Evolutionary conservation across 2,797 vertebrate species (phyloP).

Genomic region (Glyptemys insculpta): DNA sequence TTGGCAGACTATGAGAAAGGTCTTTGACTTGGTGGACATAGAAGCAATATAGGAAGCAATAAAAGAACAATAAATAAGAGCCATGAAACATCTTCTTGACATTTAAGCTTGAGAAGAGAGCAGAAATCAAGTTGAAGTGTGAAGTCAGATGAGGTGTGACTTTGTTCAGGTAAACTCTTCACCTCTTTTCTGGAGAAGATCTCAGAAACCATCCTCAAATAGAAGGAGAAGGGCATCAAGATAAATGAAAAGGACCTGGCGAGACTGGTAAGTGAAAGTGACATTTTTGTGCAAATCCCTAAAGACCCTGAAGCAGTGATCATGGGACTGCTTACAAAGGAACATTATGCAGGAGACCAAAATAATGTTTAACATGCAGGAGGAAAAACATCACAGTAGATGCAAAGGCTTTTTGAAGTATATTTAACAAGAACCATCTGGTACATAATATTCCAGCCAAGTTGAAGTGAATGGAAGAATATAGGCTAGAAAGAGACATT

Average conservation of each 20-base stretch:
- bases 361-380: background rate
- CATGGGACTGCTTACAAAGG: constrained; percentile 20
- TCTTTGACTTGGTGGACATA: constrained; percentile 41
- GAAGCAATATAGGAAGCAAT: constrained; percentile 29
- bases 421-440: constrained; percentile 17
- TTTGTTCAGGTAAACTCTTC: constrained; percentile 37
- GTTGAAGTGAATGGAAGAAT: background rate
- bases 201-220: background rate
- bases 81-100: constrained; percentile 2
- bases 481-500: constrained; percentile 22
- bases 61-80: constrained; percentile 34
- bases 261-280: background rate
- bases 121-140: constrained; percentile 61
- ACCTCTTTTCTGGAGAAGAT: constrained; percentile 32
- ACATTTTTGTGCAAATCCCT: constrained; percentile 42
- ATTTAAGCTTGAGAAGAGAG: constrained; percentile 27
- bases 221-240: background rate
- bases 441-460: constrained; percentile 8
- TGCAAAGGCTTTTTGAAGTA: background rate
- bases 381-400: background rate
- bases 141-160: constrained; percentile 37
- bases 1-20: constrained; percentile 30
- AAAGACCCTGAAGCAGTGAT: constrained; percentile 11
- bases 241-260: constrained; percentile 3
- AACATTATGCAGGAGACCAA: background rate